Evolutionary conservation across 2,888 invertebrate species (phyloP), one percentile per base, ranked within the genome.

Genomic region (Philaethria dido): DNA sequence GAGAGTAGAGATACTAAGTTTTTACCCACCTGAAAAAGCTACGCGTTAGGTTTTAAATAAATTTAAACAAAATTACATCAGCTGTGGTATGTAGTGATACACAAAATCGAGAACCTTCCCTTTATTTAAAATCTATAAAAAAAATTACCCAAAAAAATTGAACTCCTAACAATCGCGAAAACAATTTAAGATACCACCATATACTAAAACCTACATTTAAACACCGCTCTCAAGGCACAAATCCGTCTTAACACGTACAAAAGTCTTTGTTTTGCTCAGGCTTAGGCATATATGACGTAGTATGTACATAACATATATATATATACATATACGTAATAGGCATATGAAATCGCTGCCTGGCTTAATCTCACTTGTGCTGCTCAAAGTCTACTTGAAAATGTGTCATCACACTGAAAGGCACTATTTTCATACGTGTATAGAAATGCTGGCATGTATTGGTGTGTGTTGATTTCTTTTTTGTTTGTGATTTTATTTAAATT

Each of bases 381-480:
- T 78, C 74, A 72, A 75, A 81, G 82, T 72, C 79, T 77, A 74
- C 88, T 89, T 84, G 74, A 86, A 82, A 83, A 83, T 80, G 88
- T 87, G 87, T 86, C 89, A 87, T 87, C 85, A 79, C 70, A 77
- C 83, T 84, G 84, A 83, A 85, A 84, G 81, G 80, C 82, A 87
- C 89, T 87, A 87, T 89, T 89, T 87, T 87, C 83, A 82, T 85
- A 84, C 79, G 76, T 71, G 48, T 74, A 33, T 75, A 79, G 80
- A 70, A 25, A 16, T 48, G 60, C 54, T 64, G 45, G 3, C 0
- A 3, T 50, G 62, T 62, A 69, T 68, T 78, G 79, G 75, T 50
- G 59, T 69, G 52, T 1, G 11, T 13, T 52, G 6, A 16, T 3
- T 9, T 29, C 33, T 50, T 3, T 47, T 11, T 3, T 22, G 9